These are phyloP conservation scores for Kryptopterus vitreolus DNA, from an alignment of 2,797 vertebrate genomes.

Conservation along the genomic window DNA sequence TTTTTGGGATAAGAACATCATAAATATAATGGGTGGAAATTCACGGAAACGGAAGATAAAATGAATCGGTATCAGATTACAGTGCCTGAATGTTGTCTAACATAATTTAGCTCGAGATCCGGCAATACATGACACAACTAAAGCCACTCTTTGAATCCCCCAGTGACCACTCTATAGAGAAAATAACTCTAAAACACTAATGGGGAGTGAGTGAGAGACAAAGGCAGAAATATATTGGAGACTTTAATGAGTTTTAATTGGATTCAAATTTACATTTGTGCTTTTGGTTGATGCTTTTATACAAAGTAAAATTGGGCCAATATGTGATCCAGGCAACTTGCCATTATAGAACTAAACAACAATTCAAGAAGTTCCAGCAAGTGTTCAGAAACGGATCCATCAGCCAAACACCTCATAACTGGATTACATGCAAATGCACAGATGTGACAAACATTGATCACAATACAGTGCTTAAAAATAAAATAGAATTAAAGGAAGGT, in stretches of 20 bases:
- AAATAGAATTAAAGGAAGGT: not conserved
- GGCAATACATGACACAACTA: constrained; percentile 4
- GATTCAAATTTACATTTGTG: not conserved
- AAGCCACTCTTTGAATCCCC: constrained; percentile 26
- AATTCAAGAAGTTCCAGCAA: constrained; percentile 1
- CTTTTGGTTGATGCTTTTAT: constrained; percentile 1
- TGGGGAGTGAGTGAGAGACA: not conserved
- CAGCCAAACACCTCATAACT: not conserved
- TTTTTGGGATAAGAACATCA: constrained; percentile 1
- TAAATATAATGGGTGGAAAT: not conserved
- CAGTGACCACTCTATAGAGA: not conserved
- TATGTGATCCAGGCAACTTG: not conserved
- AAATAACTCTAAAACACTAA: constrained; percentile 31
- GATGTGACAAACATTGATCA: not conserved
- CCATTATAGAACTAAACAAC: not conserved
- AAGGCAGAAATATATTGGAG: not conserved
- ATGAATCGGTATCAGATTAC: not conserved
- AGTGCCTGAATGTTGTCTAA: constrained; percentile 28
- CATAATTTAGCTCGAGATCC: constrained; percentile 18
- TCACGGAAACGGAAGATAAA: not conserved
- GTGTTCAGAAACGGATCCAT: not conserved
- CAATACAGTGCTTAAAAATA: not conserved
- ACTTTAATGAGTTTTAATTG: constrained; percentile 9
- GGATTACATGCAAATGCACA: not conserved
- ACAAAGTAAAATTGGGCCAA: not conserved